Base-by-base conservation (phyloP, 1,140 invertebrate species). In the Triops cancriformis region DNA sequence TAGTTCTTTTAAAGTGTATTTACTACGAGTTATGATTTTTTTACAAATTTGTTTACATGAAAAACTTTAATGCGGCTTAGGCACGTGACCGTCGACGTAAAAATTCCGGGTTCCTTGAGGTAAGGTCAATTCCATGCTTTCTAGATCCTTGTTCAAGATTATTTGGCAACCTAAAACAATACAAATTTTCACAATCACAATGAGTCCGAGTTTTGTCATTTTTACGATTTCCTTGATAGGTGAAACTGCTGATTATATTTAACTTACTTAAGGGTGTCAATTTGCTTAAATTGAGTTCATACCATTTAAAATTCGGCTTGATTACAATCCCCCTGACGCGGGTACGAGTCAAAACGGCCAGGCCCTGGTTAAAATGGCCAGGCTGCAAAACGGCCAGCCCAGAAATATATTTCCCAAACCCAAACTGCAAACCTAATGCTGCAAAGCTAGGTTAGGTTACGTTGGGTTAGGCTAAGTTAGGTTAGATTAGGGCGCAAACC, bases 1-100 rank as follows among this genome's bases (percentile, higher is more conserved):
- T 64, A 64, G 0, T 64, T 64, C 51, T 64, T 64, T 64, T n/a
- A 64, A 10, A 23, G 51, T 64, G 51, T 64, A 64, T 64, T 37
- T 64, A 64, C 51, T 64, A 64, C 51, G 23, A 64, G 14, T 64
- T 23, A 1, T 23, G 6, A 14, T 64, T 64, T 64, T 23, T 64
- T 23, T 7, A 23, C 31, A 37, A 37, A 37, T 7, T 37, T 7
- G 2, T 37, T 37, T 37, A 64, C 18, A 18, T 64, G 18, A n/a
- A 64, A n/a, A 14, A 64, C 41, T 27, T 87, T 86, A 98, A 86
- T 98, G 96, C 43, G 94, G 92, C 80, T 93, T 89, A 26, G 96
- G 96, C 82, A 93, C 94, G 82, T 98, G 96, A 37, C 96, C 97
- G 87, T 99, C 97, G 18, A 99, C 97, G 88, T 99, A 99, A 85